Percentiles rank a stretch among this genome's conserved stretches.
phyloP scores from a whole-genome alignment of 2,113 vertebrate species.

The Pagrus major region DNA sequence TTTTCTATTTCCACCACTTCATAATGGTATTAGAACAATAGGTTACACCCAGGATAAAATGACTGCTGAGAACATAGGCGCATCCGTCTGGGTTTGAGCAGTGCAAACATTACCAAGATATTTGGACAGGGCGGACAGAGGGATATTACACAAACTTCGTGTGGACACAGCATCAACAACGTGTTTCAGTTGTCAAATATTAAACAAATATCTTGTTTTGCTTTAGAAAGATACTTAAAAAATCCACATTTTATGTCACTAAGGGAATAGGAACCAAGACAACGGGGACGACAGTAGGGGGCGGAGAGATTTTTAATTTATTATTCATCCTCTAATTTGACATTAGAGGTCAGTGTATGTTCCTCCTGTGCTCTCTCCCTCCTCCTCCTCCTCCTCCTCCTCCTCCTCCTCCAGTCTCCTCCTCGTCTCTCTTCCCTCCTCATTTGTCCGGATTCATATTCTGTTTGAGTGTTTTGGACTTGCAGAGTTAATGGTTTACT shows the following conservation, averaged over 20 bases:
- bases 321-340: constrained; percentile 43
- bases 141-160: not conserved
- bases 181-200: not conserved
- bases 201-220: not conserved
- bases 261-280: not conserved
- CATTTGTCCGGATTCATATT: not conserved
- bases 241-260: not conserved
- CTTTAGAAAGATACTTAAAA: not conserved
- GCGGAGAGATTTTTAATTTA: constrained; percentile 11
- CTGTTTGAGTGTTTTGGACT: not conserved
- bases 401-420: not conserved
- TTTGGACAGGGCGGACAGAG: not conserved
- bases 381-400: not conserved
- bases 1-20: not conserved
- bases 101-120: not conserved
- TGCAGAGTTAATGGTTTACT: not conserved
- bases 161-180: not conserved
- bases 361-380: constrained; percentile 13
- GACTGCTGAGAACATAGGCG: too few relatives aligned
- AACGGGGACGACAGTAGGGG: too few relatives aligned
- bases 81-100: not conserved
- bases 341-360: constrained; percentile 37
- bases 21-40: not conserved
- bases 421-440: not conserved
- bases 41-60: not conserved